Evolutionary conservation across 1,140 invertebrate genomes (phyloP), one percentile per base, ranked within the genome.

Genomic region (Cydia strobilella): DNA sequence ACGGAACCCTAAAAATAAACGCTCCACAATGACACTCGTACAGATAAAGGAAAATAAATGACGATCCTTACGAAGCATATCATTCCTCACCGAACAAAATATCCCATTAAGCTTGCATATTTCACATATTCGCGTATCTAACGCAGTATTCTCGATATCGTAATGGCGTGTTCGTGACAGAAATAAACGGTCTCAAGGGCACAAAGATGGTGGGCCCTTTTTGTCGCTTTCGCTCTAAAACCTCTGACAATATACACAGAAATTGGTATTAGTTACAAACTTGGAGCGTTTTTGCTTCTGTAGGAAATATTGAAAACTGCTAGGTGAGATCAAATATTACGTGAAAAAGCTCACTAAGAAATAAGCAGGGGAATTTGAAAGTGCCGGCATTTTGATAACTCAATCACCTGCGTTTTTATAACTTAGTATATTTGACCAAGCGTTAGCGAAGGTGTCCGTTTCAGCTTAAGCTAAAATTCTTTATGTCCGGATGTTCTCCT

Each of bases 151-250:
- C 54, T 9, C 54, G 54, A 59, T 59, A 59, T 59, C 54, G 54
- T 23, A 59, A 59, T 59, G 54, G 54, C 54, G n/a, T 59, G 54
- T 2, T 59, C 54, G 54, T 59, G 54, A 59, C 54, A 59, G 20
- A 59, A 59, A 59, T 59, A 59, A 59, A 59, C 54, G 20, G 12
- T 59, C 54, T 59, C 54, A 59, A 59, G 54, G 54, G 54, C 54
- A 23, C 18, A 23, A 20, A 15, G 51, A 23, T 20, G 54, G 15
- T 54, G 51, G 51, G n/a, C 51, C 20, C 18, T 54, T 23, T 23
- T 59, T 6, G 54, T 59, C 23, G 54, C 54, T 23, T 59, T 59
- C 54, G 51, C 54, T 23, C 54, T 59, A 9, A 59, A 59, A 59
- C 20, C 54, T 10, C 20, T 59, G n/a, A 59, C 54, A 23, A 59